Percentiles rank a stretch among this genome's conserved stretches.
phyloP scores from a whole-genome alignment of 2,888 invertebrate species.

The Poecilobothrus nobilitatus region DNA sequence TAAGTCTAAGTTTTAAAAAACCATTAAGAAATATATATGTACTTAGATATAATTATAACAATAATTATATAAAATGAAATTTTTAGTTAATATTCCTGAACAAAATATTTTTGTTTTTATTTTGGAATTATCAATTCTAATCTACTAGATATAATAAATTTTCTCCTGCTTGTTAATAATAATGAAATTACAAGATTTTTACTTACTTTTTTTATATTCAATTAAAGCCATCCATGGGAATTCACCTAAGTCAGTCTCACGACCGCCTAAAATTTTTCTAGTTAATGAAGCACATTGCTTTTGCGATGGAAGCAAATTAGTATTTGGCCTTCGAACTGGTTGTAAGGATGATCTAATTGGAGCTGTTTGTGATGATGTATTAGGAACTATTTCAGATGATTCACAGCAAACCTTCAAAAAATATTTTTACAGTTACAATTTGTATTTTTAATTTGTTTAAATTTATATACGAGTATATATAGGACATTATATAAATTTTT shows the following conservation, averaged over 20 bases:
- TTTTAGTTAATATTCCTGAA: no score
- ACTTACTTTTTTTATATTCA: constrained; percentile 38
- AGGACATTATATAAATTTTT: no score
- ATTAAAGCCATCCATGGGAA: constrained; percentile 41
- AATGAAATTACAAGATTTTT: background rate
- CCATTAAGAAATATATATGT: constrained; percentile 14
- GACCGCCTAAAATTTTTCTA: constrained; percentile 50
- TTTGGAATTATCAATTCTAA: no score
- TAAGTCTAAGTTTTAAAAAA: constrained; percentile 14
- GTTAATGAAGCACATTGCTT: background rate
- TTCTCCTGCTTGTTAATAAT: background rate
- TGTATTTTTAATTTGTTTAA: no score
- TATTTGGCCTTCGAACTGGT: background rate
- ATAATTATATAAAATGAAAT: no score
- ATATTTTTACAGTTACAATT: no score
- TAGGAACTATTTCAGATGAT: no score
- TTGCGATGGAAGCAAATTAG: background rate
- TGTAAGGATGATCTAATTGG: background rate
- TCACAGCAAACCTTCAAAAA: no score
- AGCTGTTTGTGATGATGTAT: background rate
- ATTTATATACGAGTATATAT: no score
- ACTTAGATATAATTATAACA: constrained; percentile 12
- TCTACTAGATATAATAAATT: no score
- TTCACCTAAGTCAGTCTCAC: constrained; percentile 48
- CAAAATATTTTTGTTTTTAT: no score